Base-by-base conservation (phyloP, 2,113 vertebrate species). In the Mastomys coucha region DNA sequence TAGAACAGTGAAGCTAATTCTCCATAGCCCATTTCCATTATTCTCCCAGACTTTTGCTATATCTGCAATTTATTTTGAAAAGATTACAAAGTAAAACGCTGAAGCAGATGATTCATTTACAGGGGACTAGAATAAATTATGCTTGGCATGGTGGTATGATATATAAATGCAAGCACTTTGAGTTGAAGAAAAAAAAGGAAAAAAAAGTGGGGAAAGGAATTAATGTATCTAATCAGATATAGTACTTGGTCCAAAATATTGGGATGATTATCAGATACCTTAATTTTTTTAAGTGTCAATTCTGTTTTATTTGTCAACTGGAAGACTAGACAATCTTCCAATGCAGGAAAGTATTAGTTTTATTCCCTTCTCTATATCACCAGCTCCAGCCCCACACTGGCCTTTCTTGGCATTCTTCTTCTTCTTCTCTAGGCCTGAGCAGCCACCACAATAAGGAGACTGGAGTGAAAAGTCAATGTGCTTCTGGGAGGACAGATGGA, bases 331-430 rank as follows among this genome's bases (percentile, higher is more conserved):
- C 17, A n/a, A 20, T 3, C 17, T 20, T 6, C 0, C 5, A 33
- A 7, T 33, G 67, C 10, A 3, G n/a, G 13, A 2, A 0, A 0
- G 3, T 14, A 5, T 0, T 8, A 51, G 65, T 91, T 99, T 98
- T 99, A 98, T 99, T 99, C 80, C 99, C 97, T 99, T 99, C 69
- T 99, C 99, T 0, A 99, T 99, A 0, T 99, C 99, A 1, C 98
- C 99, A 0, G 98, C 99, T 5, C 99, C 99, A 2, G 99, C 98
- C 42, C 99, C 99, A 0, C 97, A 99, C 98, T 99, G 99, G 81
- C 99, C 99, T 98, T 99, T 99, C 99, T 99, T 99, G 98, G 99
- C 99, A 0, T 99, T 99, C 99, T 99, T 99, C 98, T 99, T 99
- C 98, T 99, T 99, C 99, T 99, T 99, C 95, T 99, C 99, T 0